phyloP scores from a whole-genome alignment of 1,140 invertebrate genomes.

The Macrobrachium nipponense region DNA sequence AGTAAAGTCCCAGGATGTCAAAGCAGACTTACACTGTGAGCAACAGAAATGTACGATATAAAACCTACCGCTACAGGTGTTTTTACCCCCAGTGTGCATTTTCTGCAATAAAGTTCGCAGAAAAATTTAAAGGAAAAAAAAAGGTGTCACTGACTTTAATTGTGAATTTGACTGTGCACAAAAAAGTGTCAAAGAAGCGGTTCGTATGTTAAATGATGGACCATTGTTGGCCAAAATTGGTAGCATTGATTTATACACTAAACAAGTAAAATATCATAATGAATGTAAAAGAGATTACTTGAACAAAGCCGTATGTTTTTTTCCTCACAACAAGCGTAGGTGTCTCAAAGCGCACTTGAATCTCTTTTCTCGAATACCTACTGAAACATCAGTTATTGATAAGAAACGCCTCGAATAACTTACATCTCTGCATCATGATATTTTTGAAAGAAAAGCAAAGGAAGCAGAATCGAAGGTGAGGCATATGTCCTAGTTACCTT shows the following conservation, averaged over 20 bases:
- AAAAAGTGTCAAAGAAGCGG: conserved; percentile 8
- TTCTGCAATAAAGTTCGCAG: conserved; percentile 3
- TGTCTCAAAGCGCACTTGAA: not conserved
- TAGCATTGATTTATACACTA: conserved; percentile 7
- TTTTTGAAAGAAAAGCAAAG: conserved; percentile 10
- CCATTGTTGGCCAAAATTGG: conserved; percentile 19
- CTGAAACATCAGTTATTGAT: not conserved
- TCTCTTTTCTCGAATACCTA: not conserved
- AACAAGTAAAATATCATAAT: conserved; percentile 8
- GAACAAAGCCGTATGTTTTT: conserved; percentile 5
- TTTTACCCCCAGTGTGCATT: not conserved
- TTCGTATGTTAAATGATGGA: conserved; percentile 8
- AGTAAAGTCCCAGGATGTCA: not conserved
- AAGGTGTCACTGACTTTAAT: not conserved
- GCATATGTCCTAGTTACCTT: not conserved
- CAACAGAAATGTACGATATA: not conserved
- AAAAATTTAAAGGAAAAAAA: conserved; percentile 15
- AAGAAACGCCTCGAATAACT: not conserved
- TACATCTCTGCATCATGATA: conserved; percentile 5
- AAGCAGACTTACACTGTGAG: not conserved
- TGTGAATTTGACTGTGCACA: not conserved
- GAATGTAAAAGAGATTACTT: conserved; percentile 1
- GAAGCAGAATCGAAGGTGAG: not conserved
- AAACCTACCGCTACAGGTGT: not conserved
- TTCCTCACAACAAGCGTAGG: not conserved